Conservation (phyloP, 2,797 vertebrate species). For the Pteropus rufus region DNA sequence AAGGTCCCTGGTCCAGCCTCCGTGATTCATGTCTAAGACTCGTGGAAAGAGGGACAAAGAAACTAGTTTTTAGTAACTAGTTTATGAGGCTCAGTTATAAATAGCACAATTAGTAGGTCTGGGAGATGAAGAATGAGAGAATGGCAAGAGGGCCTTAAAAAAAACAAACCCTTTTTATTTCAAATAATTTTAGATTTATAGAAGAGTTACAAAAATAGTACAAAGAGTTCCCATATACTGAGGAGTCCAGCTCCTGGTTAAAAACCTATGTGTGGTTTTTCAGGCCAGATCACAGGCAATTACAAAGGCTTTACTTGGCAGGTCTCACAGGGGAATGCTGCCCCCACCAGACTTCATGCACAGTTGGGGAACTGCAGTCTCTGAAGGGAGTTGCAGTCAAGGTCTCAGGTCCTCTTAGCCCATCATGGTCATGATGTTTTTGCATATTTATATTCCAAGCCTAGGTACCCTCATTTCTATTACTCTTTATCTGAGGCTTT, state of each 20-base stretch:
- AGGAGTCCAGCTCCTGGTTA: background rate
- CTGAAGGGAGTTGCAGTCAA: background rate
- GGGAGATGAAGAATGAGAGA: background rate
- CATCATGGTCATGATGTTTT: fast-evolving
- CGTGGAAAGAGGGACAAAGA: background rate
- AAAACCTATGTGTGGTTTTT: background rate
- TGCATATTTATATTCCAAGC: background rate
- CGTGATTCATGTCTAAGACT: background rate
- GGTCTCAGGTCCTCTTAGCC: background rate
- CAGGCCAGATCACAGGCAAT: background rate
- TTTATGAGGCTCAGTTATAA: background rate
- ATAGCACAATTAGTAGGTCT: background rate
- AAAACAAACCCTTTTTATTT: background rate
- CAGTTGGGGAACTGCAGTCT: background rate
- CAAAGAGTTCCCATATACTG: background rate
- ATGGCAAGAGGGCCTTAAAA: background rate
- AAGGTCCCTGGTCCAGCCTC: background rate
- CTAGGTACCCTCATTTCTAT: background rate
- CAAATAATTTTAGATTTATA: background rate
- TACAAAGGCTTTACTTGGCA: background rate
- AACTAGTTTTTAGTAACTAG: background rate
- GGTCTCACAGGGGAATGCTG: fast-evolving
- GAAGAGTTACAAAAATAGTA: background rate
- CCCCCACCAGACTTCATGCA: too few species aligned
- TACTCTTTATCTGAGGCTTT: background rate